phyloP scores from a whole-genome alignment of 2,797 vertebrate genomes.

The Spizella passerina region DNA sequence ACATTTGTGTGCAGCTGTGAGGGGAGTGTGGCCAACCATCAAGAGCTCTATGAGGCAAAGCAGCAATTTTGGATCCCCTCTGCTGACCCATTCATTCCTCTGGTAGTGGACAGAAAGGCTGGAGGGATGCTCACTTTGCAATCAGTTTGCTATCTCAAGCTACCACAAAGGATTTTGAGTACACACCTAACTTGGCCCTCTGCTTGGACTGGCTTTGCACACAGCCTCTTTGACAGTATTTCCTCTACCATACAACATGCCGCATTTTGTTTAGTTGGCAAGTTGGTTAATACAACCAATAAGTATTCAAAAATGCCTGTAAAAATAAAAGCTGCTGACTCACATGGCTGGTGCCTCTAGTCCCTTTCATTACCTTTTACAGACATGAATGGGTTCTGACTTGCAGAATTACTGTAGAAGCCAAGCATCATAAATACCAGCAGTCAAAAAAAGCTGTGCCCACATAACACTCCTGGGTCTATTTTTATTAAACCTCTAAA shows the following conservation, averaged over 20 bases:
- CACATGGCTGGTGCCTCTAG: background rate
- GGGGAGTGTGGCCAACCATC: background rate
- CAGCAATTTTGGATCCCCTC: background rate
- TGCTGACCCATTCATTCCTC: background rate
- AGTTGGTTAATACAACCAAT: background rate
- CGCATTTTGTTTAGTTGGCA: background rate
- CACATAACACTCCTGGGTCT: accelerated
- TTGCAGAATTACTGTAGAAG: slow-evolving; percentile 16
- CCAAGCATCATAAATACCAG: background rate
- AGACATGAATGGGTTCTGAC: slow-evolving; percentile 2
- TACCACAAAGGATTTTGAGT: background rate
- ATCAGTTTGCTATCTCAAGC: background rate
- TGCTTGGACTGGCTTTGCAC: background rate
- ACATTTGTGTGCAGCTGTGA: accelerated
- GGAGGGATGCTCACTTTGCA: background rate
- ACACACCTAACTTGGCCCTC: background rate
- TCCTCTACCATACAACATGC: background rate
- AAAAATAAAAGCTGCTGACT: slow-evolving; percentile 40
- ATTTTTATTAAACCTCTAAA: background rate
- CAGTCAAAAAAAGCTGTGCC: background rate
- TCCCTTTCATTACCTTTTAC: slow-evolving; percentile 19
- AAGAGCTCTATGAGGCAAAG: background rate
- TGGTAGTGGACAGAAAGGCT: background rate
- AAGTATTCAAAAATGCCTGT: background rate
- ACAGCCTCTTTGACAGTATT: background rate